Conservation (phyloP, 2,888 invertebrate genomes). For the Rapana venosa region DNA sequence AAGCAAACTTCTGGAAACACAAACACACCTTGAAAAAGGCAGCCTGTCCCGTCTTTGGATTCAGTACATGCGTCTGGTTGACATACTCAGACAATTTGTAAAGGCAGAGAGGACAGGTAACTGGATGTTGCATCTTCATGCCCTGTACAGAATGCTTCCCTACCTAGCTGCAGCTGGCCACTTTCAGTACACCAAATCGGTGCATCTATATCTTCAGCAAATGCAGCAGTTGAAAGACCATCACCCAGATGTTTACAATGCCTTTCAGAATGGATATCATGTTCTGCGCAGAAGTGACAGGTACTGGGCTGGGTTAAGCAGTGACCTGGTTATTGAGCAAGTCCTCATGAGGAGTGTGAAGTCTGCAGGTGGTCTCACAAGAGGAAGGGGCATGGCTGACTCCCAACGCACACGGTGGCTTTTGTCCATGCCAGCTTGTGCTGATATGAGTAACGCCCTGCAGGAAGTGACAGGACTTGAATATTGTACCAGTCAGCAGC, state of each 20-base stretch:
- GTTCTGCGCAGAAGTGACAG: slow-evolving; percentile 43
- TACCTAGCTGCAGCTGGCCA: slow-evolving; percentile 10
- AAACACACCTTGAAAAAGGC: background rate
- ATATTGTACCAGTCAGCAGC: slow-evolving; percentile 30
- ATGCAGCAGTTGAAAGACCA: slow-evolving; percentile 8
- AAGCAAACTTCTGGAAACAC: background rate
- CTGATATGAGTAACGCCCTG: slow-evolving; percentile 36
- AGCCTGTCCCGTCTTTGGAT: background rate
- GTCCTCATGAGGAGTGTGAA: slow-evolving; percentile 56
- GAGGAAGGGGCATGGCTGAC: slow-evolving; percentile 32
- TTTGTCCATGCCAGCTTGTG: slow-evolving; percentile 42
- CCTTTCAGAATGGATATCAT: slow-evolving; percentile 47
- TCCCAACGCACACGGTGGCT: slow-evolving; percentile 35
- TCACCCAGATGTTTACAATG: background rate
- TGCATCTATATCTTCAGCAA: slow-evolving; percentile 6
- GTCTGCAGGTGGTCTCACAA: slow-evolving; percentile 35
- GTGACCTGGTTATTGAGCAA: slow-evolving; percentile 34
- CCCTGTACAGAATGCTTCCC: slow-evolving; percentile 14
- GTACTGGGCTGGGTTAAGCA: slow-evolving; percentile 43
- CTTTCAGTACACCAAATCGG: slow-evolving; percentile 10
- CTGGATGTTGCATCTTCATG: slow-evolving; percentile 19
- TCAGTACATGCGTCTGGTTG: background rate
- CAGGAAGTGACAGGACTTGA: slow-evolving; percentile 27
- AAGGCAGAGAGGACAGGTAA: slow-evolving; percentile 28
- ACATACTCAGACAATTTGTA: background rate